Percentiles rank a stretch among this genome's conserved stretches.
Evolutionary conservation across 1,140 invertebrate species (phyloP).

Genomic region (Diprion similis): DNA sequence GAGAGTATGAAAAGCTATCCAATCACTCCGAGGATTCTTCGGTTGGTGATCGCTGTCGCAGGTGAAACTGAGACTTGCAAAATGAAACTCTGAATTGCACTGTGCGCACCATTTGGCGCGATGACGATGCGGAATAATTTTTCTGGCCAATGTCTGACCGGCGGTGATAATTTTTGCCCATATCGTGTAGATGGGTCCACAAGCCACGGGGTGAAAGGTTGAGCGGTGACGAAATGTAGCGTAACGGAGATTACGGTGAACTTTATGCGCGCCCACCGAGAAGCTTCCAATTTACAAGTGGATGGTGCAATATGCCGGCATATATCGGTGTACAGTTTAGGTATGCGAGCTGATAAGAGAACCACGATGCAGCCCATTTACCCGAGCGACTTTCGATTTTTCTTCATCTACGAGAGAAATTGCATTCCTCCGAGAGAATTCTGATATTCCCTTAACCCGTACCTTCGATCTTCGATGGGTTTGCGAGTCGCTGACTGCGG

Average conservation of each 20-base stretch:
- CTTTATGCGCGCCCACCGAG: background rate
- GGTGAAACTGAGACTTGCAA: too few relatives aligned
- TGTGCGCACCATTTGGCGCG: too few relatives aligned
- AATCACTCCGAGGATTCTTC: background rate
- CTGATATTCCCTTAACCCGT: too few relatives aligned
- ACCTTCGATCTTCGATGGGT: too few relatives aligned
- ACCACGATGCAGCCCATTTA: slow-evolving; percentile 2
- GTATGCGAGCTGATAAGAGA: background rate
- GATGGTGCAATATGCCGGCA: background rate
- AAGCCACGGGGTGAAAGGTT: background rate
- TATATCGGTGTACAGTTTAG: background rate
- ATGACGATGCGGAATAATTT: too few relatives aligned
- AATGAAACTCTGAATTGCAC: too few relatives aligned
- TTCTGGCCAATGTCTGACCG: background rate
- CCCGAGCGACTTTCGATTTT: background rate
- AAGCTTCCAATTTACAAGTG: background rate
- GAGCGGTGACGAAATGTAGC: background rate
- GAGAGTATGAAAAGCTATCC: background rate
- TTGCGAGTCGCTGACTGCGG: too few relatives aligned
- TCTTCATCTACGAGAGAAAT: background rate
- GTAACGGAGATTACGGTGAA: background rate
- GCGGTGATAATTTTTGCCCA: background rate
- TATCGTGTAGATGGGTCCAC: too few relatives aligned
- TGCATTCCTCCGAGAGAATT: background rate
- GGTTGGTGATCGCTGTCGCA: too few relatives aligned